Evolutionary conservation across 2,888 invertebrate genomes (phyloP), one percentile per base, ranked within the genome.

Genomic region (Xanthia togata): DNA sequence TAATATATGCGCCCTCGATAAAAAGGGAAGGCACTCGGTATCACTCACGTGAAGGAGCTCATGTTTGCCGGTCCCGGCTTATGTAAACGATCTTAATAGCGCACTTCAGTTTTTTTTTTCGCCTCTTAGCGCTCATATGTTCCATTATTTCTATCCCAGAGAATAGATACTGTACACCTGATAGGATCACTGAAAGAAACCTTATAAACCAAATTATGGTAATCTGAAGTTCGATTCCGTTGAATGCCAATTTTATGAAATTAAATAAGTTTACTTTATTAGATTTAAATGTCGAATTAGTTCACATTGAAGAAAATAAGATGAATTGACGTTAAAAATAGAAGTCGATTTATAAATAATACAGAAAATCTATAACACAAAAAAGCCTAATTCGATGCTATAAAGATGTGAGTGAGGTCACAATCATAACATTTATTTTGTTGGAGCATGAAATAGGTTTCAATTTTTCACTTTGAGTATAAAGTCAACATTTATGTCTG

Each of bases 81-180:
- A 86, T 89, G 92, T 90, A 92, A 93, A 93, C 91, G 92, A 89
- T 88, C 89, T 90, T 92, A 91, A 91, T 91, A 92, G 93, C 91
- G 86, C 86, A 90, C 93, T 93, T 90, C 89, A 92, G 89, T 88
- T 90, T 91, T 89, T 91, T 91, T 91, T 91, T 88, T 89, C 83
- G 84, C 87, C 73, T 88, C 90, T 91, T 89, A 90, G 90, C 89
- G 82, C 84, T 81, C 86, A 83, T 86, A 80, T 87, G 81, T 79
- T 79, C 86, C 78, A 86, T 87, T 90, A 86, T 87, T 87, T 85
- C 82, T 82, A 82, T 79, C 77, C 73, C 60, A 69, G 55, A 63
- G 62, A 59, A 77, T 88, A 80, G 70, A 81, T 81, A 85, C 67
- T 65, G 57, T 79, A 79, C 71, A 67, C 59, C 64, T 31, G 60